A percentile compares a stretch with the other conserved stretches of the same genome.
Conservation (phyloP, 1,140 invertebrate species). For the Psilanteris sp. region DNA sequence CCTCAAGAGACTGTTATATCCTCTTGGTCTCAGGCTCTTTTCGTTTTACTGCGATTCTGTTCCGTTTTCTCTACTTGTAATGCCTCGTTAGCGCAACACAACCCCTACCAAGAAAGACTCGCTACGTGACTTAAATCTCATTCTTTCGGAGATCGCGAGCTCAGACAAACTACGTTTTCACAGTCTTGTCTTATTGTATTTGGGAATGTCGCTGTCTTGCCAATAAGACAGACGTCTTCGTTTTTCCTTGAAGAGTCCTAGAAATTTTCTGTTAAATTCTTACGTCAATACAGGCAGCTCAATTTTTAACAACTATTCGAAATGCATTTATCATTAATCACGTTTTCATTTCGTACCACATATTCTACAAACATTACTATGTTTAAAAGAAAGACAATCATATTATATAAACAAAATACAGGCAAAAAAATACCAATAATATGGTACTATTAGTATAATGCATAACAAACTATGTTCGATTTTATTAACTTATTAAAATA, state of each 20-base stretch:
- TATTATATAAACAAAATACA: too few relatives aligned
- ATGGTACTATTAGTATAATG: too few relatives aligned
- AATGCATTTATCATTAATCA: constrained; percentile 5
- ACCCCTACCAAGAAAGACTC: constrained; percentile 66
- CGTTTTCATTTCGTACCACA: too few relatives aligned
- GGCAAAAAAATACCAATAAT: too few relatives aligned
- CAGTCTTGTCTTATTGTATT: constrained; percentile 56
- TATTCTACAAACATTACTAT: too few relatives aligned
- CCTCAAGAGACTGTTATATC: constrained; percentile 58
- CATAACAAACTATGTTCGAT: too few relatives aligned
- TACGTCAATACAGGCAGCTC: not conserved
- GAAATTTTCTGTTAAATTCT: constrained; percentile 33
- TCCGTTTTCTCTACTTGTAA: constrained; percentile 64
- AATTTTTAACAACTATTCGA: not conserved
- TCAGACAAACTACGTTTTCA: constrained; percentile 66
- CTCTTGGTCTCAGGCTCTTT: constrained; percentile 49
- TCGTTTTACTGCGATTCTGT: constrained; percentile 65
- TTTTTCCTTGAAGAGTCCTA: constrained; percentile 10
- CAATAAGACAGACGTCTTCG: constrained; percentile 56
- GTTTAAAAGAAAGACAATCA: too few relatives aligned
- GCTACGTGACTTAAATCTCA: constrained; percentile 78
- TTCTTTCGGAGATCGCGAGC: constrained; percentile 60
- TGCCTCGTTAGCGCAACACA: constrained; percentile 74
- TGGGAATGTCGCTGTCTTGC: constrained; percentile 58
- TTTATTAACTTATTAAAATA: too few relatives aligned